Conservation (phyloP, 2,888 invertebrate species). For the Ligdia adustata region DNA sequence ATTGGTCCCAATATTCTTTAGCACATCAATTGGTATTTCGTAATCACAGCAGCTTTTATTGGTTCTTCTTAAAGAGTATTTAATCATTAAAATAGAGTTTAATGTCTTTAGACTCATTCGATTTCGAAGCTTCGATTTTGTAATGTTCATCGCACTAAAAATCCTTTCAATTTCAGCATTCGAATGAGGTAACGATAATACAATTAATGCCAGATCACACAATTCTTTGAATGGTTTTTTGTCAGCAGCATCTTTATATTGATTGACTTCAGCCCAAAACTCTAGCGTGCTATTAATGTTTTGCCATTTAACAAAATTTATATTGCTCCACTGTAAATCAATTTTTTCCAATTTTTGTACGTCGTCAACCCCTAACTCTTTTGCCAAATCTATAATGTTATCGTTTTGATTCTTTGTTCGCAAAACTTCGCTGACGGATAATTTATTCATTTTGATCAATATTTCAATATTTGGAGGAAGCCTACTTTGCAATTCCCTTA, state of each 20-base stretch:
- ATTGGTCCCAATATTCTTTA: too few species aligned
- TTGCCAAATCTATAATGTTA: neutral
- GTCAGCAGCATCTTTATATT: neutral
- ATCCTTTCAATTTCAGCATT: neutral
- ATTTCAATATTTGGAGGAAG: neutral
- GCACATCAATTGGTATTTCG: neutral
- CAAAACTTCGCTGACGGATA: too few species aligned
- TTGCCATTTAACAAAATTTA: too few species aligned
- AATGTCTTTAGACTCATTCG: neutral
- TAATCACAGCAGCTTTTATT: neutral
- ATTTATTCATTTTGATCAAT: too few species aligned
- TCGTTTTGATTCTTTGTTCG: too few species aligned
- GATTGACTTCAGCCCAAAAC: neutral
- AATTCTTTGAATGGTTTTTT: neutral
- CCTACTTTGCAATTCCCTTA: constrained; percentile 2
- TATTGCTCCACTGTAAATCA: neutral
- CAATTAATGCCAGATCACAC: neutral
- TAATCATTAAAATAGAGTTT: neutral
- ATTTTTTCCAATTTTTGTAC: neutral
- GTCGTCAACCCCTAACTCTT: neutral
- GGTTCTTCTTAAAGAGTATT: neutral
- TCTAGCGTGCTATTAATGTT: neutral
- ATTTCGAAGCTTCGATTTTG: neutral
- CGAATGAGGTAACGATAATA: neutral
- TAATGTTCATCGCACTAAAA: neutral